phyloP scores from a whole-genome alignment of 1,140 invertebrate species.

The Cyphomyrmex costatus region DNA sequence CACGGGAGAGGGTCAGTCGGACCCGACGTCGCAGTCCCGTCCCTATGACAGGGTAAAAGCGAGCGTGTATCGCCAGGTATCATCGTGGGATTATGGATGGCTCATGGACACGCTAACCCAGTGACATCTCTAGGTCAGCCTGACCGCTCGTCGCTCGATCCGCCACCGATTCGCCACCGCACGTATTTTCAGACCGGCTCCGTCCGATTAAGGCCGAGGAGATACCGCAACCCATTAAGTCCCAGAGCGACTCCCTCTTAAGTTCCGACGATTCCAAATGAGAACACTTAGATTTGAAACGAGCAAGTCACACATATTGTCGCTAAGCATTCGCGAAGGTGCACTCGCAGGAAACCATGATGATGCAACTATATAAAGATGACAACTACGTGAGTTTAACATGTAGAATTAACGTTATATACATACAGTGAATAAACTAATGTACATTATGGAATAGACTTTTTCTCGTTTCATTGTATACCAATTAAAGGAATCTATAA shows the following conservation, averaged over 20 bases:
- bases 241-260: neutral
- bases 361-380: no score
- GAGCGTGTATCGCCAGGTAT: slow-evolving; percentile 77
- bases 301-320: no score
- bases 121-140: slow-evolving; percentile 85
- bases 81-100: slow-evolving; percentile 81
- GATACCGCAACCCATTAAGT: neutral
- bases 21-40: slow-evolving; percentile 41
- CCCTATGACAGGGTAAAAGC: slow-evolving; percentile 71
- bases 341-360: no score
- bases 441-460: no score
- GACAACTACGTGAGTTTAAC: no score
- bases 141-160: slow-evolving; percentile 14
- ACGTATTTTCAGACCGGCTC: slow-evolving; percentile 24
- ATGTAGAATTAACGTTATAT: no score
- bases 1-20: slow-evolving; percentile 48
- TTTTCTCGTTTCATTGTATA: no score
- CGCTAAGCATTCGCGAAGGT: no score
- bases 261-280: neutral
- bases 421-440: no score
- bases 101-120: slow-evolving; percentile 83
- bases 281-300: no score
- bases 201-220: slow-evolving; percentile 15
- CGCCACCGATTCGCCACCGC: neutral
- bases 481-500: no score